Evolutionary conservation across 2,888 invertebrate genomes (phyloP).

Genomic region (Malachius bipustulatus): DNA sequence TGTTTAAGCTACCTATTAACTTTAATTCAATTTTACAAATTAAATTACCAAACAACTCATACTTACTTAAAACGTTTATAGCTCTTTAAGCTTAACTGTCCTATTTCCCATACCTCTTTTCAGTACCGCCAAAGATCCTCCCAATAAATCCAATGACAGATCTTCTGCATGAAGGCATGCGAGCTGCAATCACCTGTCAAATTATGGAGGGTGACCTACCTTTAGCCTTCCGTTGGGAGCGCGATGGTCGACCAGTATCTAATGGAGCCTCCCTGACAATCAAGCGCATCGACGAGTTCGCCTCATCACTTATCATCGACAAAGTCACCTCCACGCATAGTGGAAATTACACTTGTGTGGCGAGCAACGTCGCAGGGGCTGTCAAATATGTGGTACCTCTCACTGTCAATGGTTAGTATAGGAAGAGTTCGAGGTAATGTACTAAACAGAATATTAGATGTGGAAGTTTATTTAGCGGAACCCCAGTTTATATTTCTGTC

Average conservation of each 20-base stretch:
- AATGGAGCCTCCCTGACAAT: conserved; percentile 36
- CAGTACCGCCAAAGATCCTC: conserved; percentile 75
- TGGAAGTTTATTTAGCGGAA: no score
- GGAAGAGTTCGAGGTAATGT: no score
- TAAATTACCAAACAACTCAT: no score
- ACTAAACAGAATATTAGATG: no score
- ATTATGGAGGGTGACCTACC: conserved; percentile 88
- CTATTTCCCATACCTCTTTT: no score
- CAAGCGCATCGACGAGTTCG: conserved; percentile 68
- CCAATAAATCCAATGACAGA: conserved; percentile 74
- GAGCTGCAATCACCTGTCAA: conserved; percentile 82
- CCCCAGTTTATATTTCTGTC: no score
- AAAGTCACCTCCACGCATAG: conserved; percentile 74
- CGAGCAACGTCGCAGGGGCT: conserved; percentile 74
- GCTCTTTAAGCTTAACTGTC: no score
- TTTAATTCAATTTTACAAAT: no score
- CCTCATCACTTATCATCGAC: conserved; percentile 75
- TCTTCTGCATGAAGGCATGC: conserved; percentile 69
- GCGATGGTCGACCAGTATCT: conserved; percentile 65
- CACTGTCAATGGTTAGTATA: conserved; percentile 61
- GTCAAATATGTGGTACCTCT: conserved; percentile 67
- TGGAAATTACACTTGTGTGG: conserved; percentile 86
- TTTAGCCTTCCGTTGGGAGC: conserved; percentile 82
- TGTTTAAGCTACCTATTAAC: no score
- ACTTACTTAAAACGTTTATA: no score